Conservation (phyloP, 2,797 vertebrate species). For the Lagocephalus sceleratus region DNA sequence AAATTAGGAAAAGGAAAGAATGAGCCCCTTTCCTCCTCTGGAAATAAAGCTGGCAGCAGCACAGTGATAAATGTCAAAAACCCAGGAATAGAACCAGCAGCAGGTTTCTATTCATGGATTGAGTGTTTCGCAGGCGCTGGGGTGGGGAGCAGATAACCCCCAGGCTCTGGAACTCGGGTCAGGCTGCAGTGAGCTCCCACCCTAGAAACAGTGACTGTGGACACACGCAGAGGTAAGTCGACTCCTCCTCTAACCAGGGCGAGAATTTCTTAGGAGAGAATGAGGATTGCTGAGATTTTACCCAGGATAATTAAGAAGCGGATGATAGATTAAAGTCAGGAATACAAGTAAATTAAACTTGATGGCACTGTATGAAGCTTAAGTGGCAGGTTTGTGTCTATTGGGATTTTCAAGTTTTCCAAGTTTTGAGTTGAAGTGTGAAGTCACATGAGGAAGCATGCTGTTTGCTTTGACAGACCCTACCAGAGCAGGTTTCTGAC, state of each 20-base stretch:
- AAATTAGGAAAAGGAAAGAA: neutral
- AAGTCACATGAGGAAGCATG: too few relatives aligned
- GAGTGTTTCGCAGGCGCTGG: conserved; percentile 4
- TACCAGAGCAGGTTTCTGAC: neutral
- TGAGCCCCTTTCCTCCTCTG: neutral
- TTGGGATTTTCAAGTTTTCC: too few relatives aligned
- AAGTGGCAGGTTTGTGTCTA: too few relatives aligned
- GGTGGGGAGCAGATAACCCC: conserved; percentile 3
- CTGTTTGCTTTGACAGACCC: too few relatives aligned
- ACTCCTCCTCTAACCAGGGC: conserved; percentile 5
- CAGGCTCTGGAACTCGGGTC: neutral
- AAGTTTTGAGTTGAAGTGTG: too few relatives aligned
- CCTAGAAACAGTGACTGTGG: conserved; percentile 15
- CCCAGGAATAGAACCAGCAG: conserved; percentile 16
- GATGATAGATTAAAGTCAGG: neutral
- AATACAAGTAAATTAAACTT: conserved; percentile 11
- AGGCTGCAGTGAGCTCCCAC: conserved; percentile 2
- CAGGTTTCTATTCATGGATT: conserved; percentile 39
- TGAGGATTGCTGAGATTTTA: neutral
- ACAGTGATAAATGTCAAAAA: conserved; percentile 14
- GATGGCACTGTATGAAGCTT: neutral
- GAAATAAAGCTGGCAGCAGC: conserved; percentile 13
- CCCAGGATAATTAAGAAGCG: neutral
- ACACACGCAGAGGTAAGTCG: conserved; percentile 41
- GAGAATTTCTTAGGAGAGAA: neutral